Conservation (phyloP, 2,888 invertebrate species). For the Athripsodes cinereus region DNA sequence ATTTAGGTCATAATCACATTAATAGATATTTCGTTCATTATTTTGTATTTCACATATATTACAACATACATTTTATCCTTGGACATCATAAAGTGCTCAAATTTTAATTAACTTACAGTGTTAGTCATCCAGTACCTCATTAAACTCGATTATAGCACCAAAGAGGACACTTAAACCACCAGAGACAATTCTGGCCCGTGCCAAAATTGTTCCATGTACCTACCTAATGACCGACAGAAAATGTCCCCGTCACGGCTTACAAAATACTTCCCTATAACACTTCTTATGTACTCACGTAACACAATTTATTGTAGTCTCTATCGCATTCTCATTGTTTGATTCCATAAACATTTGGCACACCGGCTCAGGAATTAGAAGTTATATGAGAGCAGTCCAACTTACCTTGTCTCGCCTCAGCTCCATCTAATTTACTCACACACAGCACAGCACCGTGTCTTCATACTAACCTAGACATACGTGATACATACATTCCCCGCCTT, state of each 20-base stretch:
- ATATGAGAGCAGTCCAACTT: too few relatives aligned
- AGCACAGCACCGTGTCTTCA: too few relatives aligned
- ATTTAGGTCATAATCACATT: too few relatives aligned
- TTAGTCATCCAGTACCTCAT: not conserved
- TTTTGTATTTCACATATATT: too few relatives aligned
- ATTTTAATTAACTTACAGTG: not conserved
- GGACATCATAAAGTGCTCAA: not conserved
- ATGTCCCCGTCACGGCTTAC: not conserved
- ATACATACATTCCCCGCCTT: too few relatives aligned
- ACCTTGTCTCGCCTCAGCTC: too few relatives aligned
- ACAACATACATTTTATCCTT: too few relatives aligned
- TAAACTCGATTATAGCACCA: not conserved
- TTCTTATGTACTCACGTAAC: not conserved
- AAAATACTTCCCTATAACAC: not conserved
- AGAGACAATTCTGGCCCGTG: not conserved
- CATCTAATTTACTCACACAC: too few relatives aligned
- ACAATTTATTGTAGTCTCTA: not conserved
- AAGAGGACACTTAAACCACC: not conserved
- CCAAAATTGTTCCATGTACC: not conserved
- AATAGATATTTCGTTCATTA: too few relatives aligned
- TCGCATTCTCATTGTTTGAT: not conserved
- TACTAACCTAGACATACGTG: too few relatives aligned
- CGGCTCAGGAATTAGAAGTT: not conserved
- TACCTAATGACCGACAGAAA: not conserved
- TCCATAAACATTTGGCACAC: not conserved